Evolutionary conservation across 2,797 vertebrate genomes (phyloP).

Genomic region (Erithacus rubecula): DNA sequence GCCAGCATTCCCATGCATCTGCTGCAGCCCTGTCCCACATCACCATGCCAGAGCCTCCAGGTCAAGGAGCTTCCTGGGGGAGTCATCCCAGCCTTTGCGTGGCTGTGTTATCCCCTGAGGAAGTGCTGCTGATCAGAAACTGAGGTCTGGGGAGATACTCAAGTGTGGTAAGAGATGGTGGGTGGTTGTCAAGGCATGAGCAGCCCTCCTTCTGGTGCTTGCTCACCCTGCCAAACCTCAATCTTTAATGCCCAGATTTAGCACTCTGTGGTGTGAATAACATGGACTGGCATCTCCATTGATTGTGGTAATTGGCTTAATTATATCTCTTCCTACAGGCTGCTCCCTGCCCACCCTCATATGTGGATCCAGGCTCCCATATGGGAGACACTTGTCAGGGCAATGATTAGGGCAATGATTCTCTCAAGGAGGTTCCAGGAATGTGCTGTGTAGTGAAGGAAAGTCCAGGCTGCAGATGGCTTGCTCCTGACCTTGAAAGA

Average conservation of each 20-base stretch:
- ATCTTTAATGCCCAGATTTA: background rate
- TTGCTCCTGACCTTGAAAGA: background rate
- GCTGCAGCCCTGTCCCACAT: background rate
- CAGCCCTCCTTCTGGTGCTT: background rate
- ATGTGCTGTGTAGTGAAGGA: background rate
- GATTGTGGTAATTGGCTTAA: constrained; percentile 22
- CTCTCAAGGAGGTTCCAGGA: background rate
- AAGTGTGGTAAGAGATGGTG: background rate
- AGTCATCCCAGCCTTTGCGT: background rate
- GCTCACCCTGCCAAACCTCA: background rate
- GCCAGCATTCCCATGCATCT: fast-evolving
- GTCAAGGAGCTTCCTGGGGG: background rate
- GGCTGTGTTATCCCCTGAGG: background rate
- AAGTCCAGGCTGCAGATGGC: background rate
- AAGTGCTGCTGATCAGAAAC: background rate
- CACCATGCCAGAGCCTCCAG: background rate
- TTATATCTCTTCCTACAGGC: background rate
- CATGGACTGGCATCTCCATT: background rate
- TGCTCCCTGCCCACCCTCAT: background rate
- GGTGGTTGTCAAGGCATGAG: background rate
- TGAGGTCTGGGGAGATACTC: background rate
- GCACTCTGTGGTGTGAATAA: background rate
- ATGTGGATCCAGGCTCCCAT: background rate
- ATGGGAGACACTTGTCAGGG: background rate
- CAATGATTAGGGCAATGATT: background rate